Percentiles rank a stretch among this genome's conserved stretches.
These are phyloP conservation scores for Phylloscopus collybita DNA, from an alignment of 2,797 vertebrate genomes.

Conservation along the genomic window DNA sequence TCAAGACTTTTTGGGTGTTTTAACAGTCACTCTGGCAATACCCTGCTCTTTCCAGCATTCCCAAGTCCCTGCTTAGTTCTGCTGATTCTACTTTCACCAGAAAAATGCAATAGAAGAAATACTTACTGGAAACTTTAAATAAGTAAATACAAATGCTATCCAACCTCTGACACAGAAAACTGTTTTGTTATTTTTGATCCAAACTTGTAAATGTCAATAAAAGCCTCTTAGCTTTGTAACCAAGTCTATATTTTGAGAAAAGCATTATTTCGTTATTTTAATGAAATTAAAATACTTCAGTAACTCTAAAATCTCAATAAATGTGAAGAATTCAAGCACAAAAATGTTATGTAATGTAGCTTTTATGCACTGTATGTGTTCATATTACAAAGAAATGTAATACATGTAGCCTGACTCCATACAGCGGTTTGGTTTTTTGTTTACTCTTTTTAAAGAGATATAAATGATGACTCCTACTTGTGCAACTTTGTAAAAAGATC, in stretches of 20 bases:
- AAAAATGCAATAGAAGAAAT: background rate
- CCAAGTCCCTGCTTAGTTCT: background rate
- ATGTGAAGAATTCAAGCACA: background rate
- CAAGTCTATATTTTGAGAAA: background rate
- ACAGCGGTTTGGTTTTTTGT: background rate
- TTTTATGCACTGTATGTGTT: background rate
- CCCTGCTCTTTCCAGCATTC: background rate
- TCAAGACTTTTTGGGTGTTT: background rate
- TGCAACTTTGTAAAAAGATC: background rate
- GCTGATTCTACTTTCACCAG: background rate
- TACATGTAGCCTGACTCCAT: background rate
- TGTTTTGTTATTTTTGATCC: background rate
- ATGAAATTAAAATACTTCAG: background rate
- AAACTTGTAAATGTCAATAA: background rate
- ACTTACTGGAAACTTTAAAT: background rate
- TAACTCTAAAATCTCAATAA: background rate
- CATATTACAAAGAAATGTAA: background rate
- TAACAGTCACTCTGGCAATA: background rate
- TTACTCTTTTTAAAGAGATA: background rate
- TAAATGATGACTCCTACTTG: background rate
- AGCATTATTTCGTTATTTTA: background rate
- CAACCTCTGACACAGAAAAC: background rate
- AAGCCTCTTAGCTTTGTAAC: background rate
- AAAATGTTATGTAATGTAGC: background rate
- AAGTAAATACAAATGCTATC: background rate